phyloP scores from a whole-genome alignment of 1,140 invertebrate species.

The Drosophila yakuba region DNA sequence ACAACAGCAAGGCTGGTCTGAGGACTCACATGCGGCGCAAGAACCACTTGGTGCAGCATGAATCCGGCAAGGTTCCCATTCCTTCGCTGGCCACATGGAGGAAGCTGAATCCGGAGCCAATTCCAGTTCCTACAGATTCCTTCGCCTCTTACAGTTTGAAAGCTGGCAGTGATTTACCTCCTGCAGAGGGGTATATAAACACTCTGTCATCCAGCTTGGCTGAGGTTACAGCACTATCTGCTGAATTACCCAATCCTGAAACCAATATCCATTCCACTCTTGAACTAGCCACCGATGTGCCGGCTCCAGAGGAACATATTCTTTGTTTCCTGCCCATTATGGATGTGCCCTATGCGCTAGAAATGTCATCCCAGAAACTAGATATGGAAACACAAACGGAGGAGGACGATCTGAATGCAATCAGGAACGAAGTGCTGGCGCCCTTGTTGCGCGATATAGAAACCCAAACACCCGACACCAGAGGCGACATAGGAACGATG shows the following conservation, averaged over 20 bases:
- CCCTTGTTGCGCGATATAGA: slow-evolving; percentile 61
- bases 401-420: slow-evolving; percentile 52
- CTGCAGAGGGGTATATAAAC: not conserved
- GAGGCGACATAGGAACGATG: slow-evolving; percentile 57
- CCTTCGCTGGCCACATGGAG: slow-evolving; percentile 26
- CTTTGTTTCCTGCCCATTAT: slow-evolving; percentile 27
- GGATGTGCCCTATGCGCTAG: slow-evolving; percentile 34
- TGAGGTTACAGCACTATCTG: not conserved
- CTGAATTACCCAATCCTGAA: not conserved
- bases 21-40: slow-evolving; percentile 68
- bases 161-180: no score
- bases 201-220: not conserved
- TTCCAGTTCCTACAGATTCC: not conserved
- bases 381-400: slow-evolving; percentile 72
- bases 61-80: slow-evolving; percentile 42
- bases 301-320: slow-evolving; percentile 2
- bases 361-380: slow-evolving; percentile 39
- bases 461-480: slow-evolving; percentile 59
- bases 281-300: not conserved
- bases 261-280: not conserved
- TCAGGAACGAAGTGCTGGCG: slow-evolving; percentile 54
- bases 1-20: slow-evolving; percentile 56
- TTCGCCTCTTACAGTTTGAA: not conserved
- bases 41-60: slow-evolving; percentile 24
- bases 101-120: slow-evolving; percentile 18